Evolutionary conservation across 2,797 vertebrate species (phyloP), one percentile per base, ranked within the genome.

Genomic region (Pelochelys cantorii): DNA sequence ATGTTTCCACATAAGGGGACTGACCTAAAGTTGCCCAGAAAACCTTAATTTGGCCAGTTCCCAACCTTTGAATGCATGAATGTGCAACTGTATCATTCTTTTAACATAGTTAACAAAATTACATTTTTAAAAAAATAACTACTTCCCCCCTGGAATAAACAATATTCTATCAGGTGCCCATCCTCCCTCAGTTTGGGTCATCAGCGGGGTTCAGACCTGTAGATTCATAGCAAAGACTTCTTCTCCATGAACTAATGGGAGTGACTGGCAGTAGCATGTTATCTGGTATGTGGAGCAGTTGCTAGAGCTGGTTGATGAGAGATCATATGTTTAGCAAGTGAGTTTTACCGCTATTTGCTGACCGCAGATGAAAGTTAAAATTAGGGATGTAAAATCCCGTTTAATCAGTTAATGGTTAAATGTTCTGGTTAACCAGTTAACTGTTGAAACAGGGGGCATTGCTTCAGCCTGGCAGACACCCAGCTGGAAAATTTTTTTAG

Each of bases 141-240:
- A 8, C 31, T 14, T 14, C 4, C 8, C 18, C n/a, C 59, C 59
- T 60, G 65, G 65, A 34, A 68, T 20, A 68, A 34, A 34, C 31
- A 68, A 34, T n/a, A 68, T 68, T 68, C 9, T 3, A 15, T 65
- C 60, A 56, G 6, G 55, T 81, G 86, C 53, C 53, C 53, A n/a
- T 56, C 27, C 78, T 77, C 53, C 78, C 83, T 8, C 42, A 48
- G 79, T 17, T 34, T 2, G 6, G 62, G 81, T 93, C 87, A 77
- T 79, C 54, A 55, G 14, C 31, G n/a, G 54, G 27, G 54, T 0
- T 1, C 15, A 93, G 87, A 81, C 54, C 57, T 83, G 80, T 78
- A 77, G 60, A 57, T 52, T 80, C 85, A 42, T 75, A 79, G 60
- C 68, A 80, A 81, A 81, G 13, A 81, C 90, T 90, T 92, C 57